phyloP scores from a whole-genome alignment of 2,113 vertebrate genomes.

The Lipophrys pholis region DNA sequence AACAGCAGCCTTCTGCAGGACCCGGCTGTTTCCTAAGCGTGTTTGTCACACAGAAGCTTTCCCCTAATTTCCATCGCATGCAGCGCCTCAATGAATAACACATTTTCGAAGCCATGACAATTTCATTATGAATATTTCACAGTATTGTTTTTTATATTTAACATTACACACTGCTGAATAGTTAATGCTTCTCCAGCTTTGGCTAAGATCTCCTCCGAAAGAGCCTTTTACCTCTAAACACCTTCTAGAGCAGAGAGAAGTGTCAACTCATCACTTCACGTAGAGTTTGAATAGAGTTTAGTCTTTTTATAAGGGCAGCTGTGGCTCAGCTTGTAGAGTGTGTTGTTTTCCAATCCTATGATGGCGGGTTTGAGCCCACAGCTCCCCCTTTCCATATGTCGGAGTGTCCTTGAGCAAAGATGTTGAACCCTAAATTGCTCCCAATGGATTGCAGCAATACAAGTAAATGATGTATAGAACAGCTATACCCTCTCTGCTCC shows the following conservation, averaged over 20 bases:
- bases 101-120: constrained; percentile 53
- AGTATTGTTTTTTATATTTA: constrained; percentile 59
- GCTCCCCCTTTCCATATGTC: too few species aligned
- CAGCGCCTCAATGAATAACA: constrained; percentile 68
- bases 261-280: constrained; percentile 43
- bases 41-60: constrained; percentile 23
- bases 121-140: constrained; percentile 75
- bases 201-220: constrained; percentile 22
- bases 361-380: too few species aligned
- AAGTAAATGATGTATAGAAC: too few species aligned
- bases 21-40: constrained; percentile 18
- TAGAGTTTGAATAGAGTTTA: constrained; percentile 7
- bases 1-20: not conserved
- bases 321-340: constrained; percentile 4
- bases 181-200: constrained; percentile 51
- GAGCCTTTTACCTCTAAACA: constrained; percentile 48
- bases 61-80: constrained; percentile 51
- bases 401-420: too few species aligned
- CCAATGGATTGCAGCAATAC: too few species aligned
- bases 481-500: too few species aligned
- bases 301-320: constrained; percentile 36
- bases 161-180: constrained; percentile 62
- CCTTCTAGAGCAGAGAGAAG: constrained; percentile 29
- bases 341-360: constrained; percentile 12
- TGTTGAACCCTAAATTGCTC: too few species aligned